These are phyloP conservation scores for Parazoanthus atlanticus DNA, from an alignment of 92 coral and sea anemone species.

Conservation along the genomic window DNA sequence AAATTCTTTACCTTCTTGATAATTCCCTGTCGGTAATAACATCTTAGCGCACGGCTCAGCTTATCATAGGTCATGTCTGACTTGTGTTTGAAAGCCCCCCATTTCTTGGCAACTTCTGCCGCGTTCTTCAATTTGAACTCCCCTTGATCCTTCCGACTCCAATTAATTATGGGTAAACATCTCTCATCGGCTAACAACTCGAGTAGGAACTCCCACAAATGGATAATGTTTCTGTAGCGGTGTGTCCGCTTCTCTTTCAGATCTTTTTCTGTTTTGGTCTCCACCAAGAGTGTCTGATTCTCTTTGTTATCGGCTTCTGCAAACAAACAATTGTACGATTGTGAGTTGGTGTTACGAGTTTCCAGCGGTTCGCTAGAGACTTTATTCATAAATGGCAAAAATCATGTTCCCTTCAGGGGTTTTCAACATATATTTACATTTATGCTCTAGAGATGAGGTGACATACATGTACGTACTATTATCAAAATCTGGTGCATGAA, in stretches of 20 bases:
- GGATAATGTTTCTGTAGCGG: slow-evolving; percentile 82
- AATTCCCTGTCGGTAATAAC: slow-evolving; percentile 86
- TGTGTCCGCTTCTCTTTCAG: slow-evolving; percentile 23
- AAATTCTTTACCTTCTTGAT: slow-evolving; percentile 74
- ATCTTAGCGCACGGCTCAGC: slow-evolving; percentile 87
- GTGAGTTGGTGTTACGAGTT: not conserved
- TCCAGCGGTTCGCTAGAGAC: not conserved
- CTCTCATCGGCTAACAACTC: slow-evolving; percentile 72
- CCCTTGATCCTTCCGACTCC: slow-evolving; percentile 82
- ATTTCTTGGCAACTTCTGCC: slow-evolving; percentile 83
- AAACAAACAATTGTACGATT: not conserved
- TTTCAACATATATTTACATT: too few species aligned
- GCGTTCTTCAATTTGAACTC: slow-evolving; percentile 86
- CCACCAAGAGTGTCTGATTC: not conserved
- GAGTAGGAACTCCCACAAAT: slow-evolving; percentile 92
- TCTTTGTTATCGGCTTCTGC: slow-evolving; percentile 28
- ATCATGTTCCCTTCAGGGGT: too few species aligned
- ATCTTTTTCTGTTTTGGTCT: not conserved
- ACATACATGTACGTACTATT: too few species aligned
- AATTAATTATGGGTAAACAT: slow-evolving; percentile 72
- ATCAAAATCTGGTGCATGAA: too few species aligned
- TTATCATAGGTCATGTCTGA: slow-evolving; percentile 91
- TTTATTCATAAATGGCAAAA: too few species aligned
- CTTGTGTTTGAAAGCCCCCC: slow-evolving; percentile 89
- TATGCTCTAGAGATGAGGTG: too few species aligned